Evolutionary conservation across 1,140 invertebrate species (phyloP).

Genomic region (Trichoplusia ni): DNA sequence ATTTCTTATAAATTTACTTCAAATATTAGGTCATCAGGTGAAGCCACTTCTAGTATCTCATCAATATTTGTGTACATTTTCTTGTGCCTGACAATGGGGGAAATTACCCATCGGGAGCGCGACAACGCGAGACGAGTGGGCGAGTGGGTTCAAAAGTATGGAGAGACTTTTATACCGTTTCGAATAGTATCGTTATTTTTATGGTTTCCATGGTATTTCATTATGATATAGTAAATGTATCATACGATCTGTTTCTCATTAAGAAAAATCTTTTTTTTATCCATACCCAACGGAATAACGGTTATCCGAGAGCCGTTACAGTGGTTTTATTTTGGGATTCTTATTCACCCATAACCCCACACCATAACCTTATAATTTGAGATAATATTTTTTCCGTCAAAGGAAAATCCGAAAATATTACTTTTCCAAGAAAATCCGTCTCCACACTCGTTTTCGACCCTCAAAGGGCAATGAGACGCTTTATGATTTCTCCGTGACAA

Average conservation of each 20-base stretch:
- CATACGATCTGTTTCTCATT: too few species aligned
- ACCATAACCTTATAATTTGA: too few species aligned
- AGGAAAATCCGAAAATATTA: not conserved
- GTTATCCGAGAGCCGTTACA: too few species aligned
- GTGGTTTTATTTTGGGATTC: too few species aligned
- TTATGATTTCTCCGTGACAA: constrained; percentile 65
- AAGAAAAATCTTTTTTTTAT: too few species aligned
- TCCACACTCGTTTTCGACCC: constrained; percentile 32
- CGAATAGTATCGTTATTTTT: too few species aligned
- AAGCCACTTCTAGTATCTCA: constrained; percentile 36
- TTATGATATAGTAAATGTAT: not conserved
- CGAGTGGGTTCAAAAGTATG: constrained; percentile 35
- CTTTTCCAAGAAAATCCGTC: not conserved
- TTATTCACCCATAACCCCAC: too few species aligned
- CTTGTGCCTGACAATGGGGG: constrained; percentile 68
- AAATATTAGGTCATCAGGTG: not conserved
- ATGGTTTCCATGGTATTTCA: not conserved
- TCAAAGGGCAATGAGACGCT: constrained; percentile 55
- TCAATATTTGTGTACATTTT: constrained; percentile 55
- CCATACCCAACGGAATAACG: too few species aligned
- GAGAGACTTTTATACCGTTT: constrained; percentile 45
- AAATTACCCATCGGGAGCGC: constrained; percentile 69
- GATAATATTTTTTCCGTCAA: too few species aligned
- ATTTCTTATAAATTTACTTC: not conserved
- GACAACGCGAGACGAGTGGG: constrained; percentile 55